Percentiles rank a stretch among this genome's conserved stretches.
These are phyloP conservation scores for Rhinatrema bivittatum DNA, from an alignment of 2,797 vertebrate genomes.

Conservation along the genomic window DNA sequence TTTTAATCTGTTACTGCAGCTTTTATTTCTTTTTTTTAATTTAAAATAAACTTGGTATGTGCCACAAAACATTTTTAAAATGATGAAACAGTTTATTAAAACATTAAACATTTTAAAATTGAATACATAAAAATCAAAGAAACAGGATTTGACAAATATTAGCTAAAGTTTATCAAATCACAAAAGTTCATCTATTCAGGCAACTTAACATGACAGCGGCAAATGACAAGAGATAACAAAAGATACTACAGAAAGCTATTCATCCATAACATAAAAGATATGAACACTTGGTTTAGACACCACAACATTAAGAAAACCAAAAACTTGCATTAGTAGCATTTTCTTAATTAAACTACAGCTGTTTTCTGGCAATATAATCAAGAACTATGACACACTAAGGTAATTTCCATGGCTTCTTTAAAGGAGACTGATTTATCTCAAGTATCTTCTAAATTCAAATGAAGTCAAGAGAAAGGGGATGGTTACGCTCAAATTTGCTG, in stretches of 20 bases:
- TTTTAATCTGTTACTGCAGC: too few relatives aligned
- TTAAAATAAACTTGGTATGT: too few relatives aligned
- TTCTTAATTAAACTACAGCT: background rate
- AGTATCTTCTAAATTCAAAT: too few relatives aligned
- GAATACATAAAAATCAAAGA: too few relatives aligned
- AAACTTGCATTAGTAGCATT: background rate
- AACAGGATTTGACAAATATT: background rate
- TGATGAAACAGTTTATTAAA: too few relatives aligned
- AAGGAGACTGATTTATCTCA: too few relatives aligned
- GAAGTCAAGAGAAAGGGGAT: too few relatives aligned
- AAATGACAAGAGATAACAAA: conserved; percentile 3
- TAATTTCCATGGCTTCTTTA: background rate
- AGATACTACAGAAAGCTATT: conserved; percentile 5
- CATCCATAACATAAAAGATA: conserved; percentile 13
- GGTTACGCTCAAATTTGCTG: too few relatives aligned
- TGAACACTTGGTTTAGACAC: background rate
- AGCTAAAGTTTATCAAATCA: background rate
- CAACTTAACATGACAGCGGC: background rate
- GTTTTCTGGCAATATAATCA: background rate
- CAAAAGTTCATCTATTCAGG: background rate
- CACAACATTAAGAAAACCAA: conserved; percentile 7
- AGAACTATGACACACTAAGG: background rate
- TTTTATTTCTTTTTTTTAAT: too few relatives aligned
- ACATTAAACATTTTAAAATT: too few relatives aligned
- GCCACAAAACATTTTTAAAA: too few relatives aligned